These are phyloP conservation scores for Hypsopygia costalis DNA, from an alignment of 2,888 invertebrate species.

Conservation along the genomic window DNA sequence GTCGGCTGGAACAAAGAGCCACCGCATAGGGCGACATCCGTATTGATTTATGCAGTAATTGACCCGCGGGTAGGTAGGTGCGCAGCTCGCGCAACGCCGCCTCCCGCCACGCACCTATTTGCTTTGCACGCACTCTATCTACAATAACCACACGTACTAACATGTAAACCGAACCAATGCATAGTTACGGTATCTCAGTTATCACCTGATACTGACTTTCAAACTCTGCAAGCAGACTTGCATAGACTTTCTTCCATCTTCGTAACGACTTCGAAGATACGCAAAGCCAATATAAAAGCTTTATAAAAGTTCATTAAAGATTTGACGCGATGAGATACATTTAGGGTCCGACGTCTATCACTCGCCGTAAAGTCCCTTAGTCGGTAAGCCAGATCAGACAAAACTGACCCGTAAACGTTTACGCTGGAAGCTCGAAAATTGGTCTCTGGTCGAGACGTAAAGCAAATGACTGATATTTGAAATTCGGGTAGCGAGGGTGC, in stretches of 20 bases:
- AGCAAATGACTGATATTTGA: constrained; percentile 7
- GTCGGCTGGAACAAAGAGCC: constrained; percentile 71
- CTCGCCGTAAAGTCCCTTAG: constrained; percentile 25
- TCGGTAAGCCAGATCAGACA: constrained; percentile 35
- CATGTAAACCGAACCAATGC: constrained; percentile 9
- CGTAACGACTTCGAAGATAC: not conserved
- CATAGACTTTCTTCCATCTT: not conserved
- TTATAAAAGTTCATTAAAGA: constrained; percentile 49
- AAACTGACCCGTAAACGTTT: constrained; percentile 31
- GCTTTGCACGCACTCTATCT: constrained; percentile 40
- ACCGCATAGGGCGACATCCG: constrained; percentile 65
- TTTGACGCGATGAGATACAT: constrained; percentile 39
- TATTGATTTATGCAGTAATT: constrained; percentile 75
- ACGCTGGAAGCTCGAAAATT: constrained; percentile 26
- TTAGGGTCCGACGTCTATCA: constrained; percentile 33
- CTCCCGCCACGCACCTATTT: constrained; percentile 51
- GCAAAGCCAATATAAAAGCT: constrained; percentile 29
- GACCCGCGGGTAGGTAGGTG: constrained; percentile 66
- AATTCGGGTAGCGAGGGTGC: constrained; percentile 4
- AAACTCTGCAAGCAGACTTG: constrained; percentile 1
- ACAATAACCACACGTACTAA: constrained; percentile 17
- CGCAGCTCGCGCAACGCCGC: constrained; percentile 53
- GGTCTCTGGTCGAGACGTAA: constrained; percentile 13
- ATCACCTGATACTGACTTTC: constrained; percentile 38
- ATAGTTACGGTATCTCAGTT: constrained; percentile 22